Evolutionary conservation across 2,113 vertebrate species (phyloP).

Genomic region (Elgaria multicarinata): DNA sequence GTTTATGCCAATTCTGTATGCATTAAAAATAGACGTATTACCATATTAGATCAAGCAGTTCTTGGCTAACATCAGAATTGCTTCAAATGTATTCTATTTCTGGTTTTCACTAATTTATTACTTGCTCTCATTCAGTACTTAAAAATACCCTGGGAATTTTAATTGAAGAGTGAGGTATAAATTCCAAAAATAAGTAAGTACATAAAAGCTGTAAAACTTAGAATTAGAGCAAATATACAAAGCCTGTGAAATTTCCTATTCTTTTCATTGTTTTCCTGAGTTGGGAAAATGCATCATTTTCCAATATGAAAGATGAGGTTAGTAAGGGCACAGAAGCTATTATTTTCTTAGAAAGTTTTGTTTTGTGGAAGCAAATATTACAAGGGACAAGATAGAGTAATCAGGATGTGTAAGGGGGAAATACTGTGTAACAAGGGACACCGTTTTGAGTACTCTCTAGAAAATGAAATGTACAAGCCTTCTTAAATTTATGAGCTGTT

Average conservation of each 20-base stretch:
- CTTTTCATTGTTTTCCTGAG: background rate
- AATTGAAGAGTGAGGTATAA: too few relatives aligned
- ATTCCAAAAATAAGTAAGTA: too few relatives aligned
- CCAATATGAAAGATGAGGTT: background rate
- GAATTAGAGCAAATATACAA: rapidly evolving
- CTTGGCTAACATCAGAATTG: background rate
- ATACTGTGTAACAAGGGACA: background rate
- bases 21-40: background rate
- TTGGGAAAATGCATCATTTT: background rate
- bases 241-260: background rate
- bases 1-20: background rate
- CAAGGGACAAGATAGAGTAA: background rate
- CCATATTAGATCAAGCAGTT: background rate
- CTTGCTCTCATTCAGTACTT: background rate
- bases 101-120: background rate
- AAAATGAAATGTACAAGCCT: background rate
- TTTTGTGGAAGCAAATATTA: background rate
- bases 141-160: too few relatives aligned
- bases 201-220: background rate
- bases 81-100: background rate
- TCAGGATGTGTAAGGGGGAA: background rate
- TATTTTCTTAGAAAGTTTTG: background rate
- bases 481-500: background rate
- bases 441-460: background rate
- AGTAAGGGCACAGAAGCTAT: background rate